Evolutionary conservation across 2,888 invertebrate genomes (phyloP), one percentile per base, ranked within the genome.

Genomic region (Ennomos erosarius): DNA sequence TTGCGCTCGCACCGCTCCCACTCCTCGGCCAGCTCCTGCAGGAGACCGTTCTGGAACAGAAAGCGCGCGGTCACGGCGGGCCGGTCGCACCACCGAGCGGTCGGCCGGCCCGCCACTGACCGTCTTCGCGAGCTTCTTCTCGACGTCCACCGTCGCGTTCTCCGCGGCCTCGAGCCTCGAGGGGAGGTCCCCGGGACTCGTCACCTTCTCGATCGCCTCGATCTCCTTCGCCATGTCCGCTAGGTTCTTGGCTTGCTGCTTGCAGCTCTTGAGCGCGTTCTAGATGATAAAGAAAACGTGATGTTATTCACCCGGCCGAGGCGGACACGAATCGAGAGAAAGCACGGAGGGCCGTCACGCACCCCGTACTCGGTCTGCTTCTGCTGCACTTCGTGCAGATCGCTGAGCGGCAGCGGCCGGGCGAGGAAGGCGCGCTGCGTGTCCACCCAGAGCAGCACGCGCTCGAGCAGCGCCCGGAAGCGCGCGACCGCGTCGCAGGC

Each of bases 1-100:
- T 99, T 98, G 84, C 95, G 96, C 87, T 98, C 98, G 88, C 98
- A 98, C 85, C 98, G 97, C 82, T 98, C 98, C 97, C 98, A 98
- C 92, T 98, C 98, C 83, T 98, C 98, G 47, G 97, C 96, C 52
- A 98, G 95, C 90, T 98, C 98, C 93, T 97, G 97, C 61, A 98
- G 93, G 71, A 98, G 90, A 45, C 97, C 96, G 81, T 96, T 96
- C 97, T 97, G 87, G 64, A 94, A 93, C 68, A 69, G 46, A 59
- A 65, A 57, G 57, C 51, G 8, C 26, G 39, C 10, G 37, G 47
- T 13, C 38, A n/a, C 8, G 9, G 26, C 36, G 37, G 26, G 33
- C n/a, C 33, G 43, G 6, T 8, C 11, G 49, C 0, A 36, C n/a
- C 16, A 8, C 11, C n/a, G 8, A 9, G 9, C 9, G 34, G 37